Evolutionary conservation across 2,797 vertebrate genomes (phyloP).

Genomic region (Craterocephalus amniculus): DNA sequence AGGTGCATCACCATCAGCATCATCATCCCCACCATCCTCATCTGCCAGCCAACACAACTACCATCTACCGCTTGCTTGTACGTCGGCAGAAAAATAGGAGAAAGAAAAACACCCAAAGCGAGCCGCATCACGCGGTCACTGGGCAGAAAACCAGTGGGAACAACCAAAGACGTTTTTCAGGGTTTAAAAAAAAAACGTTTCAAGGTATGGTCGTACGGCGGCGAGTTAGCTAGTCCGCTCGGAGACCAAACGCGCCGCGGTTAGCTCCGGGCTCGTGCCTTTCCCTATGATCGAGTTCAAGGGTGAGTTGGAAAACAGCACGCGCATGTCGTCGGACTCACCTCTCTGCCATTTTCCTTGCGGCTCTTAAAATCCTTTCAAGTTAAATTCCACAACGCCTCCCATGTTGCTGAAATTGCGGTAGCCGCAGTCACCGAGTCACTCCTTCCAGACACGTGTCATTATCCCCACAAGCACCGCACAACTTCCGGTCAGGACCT

Average conservation of each 20-base stretch:
- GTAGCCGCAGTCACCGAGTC: conserved; percentile 76
- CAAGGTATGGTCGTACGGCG: conserved; percentile 16
- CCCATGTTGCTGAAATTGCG: conserved; percentile 78
- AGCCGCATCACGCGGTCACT: background rate
- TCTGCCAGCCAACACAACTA: conserved; percentile 15
- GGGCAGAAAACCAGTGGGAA: background rate
- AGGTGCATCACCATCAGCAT: conserved; percentile 69
- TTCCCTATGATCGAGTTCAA: background rate
- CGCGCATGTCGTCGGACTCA: conserved; percentile 38
- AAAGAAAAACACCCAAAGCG: background rate
- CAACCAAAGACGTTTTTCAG: background rate
- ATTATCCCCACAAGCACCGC: rapidly evolving
- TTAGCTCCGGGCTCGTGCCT: conserved; percentile 36
- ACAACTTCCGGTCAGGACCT: conserved; percentile 15
- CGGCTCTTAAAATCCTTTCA: conserved; percentile 63
- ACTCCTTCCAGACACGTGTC: conserved; percentile 41
- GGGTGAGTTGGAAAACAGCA: background rate
- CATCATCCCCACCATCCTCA: conserved; percentile 29
- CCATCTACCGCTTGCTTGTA: conserved; percentile 7
- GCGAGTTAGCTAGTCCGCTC: conserved; percentile 50
- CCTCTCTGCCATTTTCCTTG: conserved; percentile 82
- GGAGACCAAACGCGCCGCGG: conserved; percentile 26
- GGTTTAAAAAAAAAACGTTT: conserved; percentile 2
- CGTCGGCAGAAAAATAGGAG: background rate
- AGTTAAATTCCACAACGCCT: conserved; percentile 69